These are phyloP conservation scores for Micropoecilia bifurca DNA, from an alignment of 2,797 vertebrate genomes.

Conservation along the genomic window DNA sequence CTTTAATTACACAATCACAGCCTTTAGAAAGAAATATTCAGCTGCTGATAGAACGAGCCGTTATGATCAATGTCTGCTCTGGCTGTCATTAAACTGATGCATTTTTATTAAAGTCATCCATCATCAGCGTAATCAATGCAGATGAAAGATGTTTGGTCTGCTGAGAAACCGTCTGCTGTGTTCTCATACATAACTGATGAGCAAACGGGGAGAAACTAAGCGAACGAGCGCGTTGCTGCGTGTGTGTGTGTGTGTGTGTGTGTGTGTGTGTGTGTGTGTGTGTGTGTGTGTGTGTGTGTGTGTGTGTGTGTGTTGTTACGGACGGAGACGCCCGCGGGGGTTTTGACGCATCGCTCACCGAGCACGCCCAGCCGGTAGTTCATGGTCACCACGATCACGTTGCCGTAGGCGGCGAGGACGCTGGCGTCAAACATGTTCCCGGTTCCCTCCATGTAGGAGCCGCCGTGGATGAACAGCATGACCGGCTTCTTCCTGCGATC, in stretches of 20 bases:
- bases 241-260: too few relatives aligned
- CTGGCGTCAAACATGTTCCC: constrained; percentile 97
- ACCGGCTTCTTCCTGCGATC: constrained; percentile 94
- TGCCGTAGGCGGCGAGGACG: constrained; percentile 93
- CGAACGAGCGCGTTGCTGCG: not conserved
- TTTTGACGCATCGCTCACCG: constrained; percentile 82
- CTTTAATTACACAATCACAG: constrained; percentile 37
- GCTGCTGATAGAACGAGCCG: constrained; percentile 28
- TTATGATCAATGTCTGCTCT: constrained; percentile 33
- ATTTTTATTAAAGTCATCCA: constrained; percentile 52
- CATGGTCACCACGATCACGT: constrained; percentile 94
- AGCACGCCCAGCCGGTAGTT: constrained; percentile 95
- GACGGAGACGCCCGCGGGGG: not conserved
- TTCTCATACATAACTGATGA: constrained; percentile 20
- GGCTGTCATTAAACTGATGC: constrained; percentile 57
- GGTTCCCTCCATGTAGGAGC: constrained; percentile 96
- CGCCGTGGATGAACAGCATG: constrained; percentile 96
- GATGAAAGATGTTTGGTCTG: constrained; percentile 27
- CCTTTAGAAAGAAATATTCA: constrained; percentile 45
- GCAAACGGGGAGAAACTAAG: not conserved
- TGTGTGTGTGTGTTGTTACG: not conserved
- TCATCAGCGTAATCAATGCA: constrained; percentile 43
- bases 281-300: too few relatives aligned
- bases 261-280: not conserved
- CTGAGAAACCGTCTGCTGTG: constrained; percentile 17